Conservation (phyloP, 2,888 invertebrate species). For the Rhopalosiphum nymphaeae region DNA sequence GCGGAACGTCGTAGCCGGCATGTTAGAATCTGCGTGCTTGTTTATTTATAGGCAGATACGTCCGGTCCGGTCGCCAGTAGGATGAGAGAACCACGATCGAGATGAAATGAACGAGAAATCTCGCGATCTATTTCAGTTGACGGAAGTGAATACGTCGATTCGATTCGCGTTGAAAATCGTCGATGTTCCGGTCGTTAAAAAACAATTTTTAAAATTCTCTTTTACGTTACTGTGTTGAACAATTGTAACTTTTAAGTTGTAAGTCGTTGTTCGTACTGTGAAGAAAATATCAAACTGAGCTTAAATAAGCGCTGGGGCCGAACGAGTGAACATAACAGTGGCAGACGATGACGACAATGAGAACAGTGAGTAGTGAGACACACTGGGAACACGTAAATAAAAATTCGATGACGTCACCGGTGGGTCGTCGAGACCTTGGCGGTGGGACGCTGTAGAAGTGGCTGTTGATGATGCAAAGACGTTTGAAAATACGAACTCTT, state of each 20-base stretch:
- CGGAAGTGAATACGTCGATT: background rate
- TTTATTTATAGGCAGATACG: background rate
- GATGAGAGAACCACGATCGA: background rate
- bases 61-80: background rate
- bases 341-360: background rate
- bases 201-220: background rate
- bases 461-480: conserved; percentile 27
- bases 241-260: background rate
- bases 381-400: conserved; percentile 58
- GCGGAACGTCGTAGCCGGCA: conserved; percentile 45
- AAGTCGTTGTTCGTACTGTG: background rate
- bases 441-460: background rate
- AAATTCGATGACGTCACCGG: conserved; percentile 56
- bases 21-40: background rate
- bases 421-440: background rate
- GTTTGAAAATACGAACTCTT: background rate
- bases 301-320: background rate
- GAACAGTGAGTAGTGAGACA: background rate
- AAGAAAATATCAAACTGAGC: background rate
- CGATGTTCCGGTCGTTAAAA: background rate
- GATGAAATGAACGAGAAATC: background rate
- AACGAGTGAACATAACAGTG: background rate
- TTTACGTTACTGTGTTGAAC: background rate
- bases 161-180: background rate
- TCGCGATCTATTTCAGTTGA: background rate